Evolutionary conservation across 2,113 vertebrate genomes (phyloP).

Genomic region (Castor canadensis): DNA sequence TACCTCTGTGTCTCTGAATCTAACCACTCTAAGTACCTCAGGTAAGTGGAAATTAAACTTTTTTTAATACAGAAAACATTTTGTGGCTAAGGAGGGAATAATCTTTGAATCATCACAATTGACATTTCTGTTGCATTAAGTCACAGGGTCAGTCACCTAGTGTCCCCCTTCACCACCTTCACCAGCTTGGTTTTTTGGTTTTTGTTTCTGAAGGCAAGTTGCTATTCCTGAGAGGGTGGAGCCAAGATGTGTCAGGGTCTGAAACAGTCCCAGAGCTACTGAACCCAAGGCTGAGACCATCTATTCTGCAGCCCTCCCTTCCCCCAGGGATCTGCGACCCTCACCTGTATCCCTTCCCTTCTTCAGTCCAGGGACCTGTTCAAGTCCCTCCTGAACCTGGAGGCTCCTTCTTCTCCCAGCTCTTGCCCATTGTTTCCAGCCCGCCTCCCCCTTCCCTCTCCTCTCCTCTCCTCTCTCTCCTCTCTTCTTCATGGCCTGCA

Average conservation of each 20-base stretch:
- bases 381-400: neutral
- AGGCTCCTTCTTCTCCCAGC: neutral
- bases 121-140: neutral
- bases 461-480: too few relatives aligned
- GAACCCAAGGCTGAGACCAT: neutral
- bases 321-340: neutral
- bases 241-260: neutral
- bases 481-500: neutral
- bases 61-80: neutral
- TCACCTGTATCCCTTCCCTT: neutral
- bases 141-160: neutral
- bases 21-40: neutral
- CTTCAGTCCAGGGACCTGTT: neutral
- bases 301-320: neutral
- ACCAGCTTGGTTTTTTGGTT: neutral
- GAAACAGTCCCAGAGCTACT: neutral
- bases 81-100: neutral
- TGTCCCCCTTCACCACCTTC: too few relatives aligned
- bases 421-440: neutral
- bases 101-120: neutral
- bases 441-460: too few relatives aligned
- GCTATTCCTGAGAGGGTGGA: neutral
- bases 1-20: neutral
- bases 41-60: neutral
- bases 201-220: neutral